Percentiles rank a stretch among this genome's conserved stretches.
phyloP scores from a whole-genome alignment of 2,888 invertebrate species.

The Cryptus viduatorius region DNA sequence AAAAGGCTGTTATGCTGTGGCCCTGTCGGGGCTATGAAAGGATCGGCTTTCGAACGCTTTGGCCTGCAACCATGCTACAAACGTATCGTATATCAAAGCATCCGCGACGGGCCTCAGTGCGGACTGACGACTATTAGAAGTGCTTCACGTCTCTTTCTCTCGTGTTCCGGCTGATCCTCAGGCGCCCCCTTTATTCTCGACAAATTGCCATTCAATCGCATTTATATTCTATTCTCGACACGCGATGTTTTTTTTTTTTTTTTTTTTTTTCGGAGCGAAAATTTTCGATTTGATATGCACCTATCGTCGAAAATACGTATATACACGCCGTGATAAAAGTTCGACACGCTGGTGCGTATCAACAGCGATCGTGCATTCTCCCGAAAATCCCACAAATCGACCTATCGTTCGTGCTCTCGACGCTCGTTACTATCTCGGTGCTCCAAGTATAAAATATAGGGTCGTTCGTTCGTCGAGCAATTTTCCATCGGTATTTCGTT shows the following conservation, averaged over 20 bases:
- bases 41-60: conserved; percentile 77
- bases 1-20: conserved; percentile 76
- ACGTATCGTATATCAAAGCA: conserved; percentile 82
- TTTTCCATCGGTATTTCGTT: conserved; percentile 34
- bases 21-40: conserved; percentile 50
- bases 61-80: conserved; percentile 75
- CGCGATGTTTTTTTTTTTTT: conserved; percentile 6
- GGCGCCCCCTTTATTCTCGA: conserved; percentile 8
- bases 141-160: conserved; percentile 16
- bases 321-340: not conserved
- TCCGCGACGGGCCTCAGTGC: conserved; percentile 49
- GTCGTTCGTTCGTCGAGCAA: conserved; percentile 24
- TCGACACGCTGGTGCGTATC: conserved; percentile 10
- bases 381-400: conserved; percentile 30
- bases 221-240: not conserved
- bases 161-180: not conserved
- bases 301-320: not conserved
- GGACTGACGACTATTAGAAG: conserved; percentile 36
- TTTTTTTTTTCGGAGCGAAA: not conserved
- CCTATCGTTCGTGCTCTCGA: conserved; percentile 21
- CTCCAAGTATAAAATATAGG: conserved; percentile 8
- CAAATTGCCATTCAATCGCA: conserved; percentile 1
- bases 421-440: conserved; percentile 30
- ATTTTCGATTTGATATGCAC: not conserved
- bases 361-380: conserved; percentile 10